Evolutionary conservation across 2,113 vertebrate genomes (phyloP).

Genomic region (Heptranchias perlo): DNA sequence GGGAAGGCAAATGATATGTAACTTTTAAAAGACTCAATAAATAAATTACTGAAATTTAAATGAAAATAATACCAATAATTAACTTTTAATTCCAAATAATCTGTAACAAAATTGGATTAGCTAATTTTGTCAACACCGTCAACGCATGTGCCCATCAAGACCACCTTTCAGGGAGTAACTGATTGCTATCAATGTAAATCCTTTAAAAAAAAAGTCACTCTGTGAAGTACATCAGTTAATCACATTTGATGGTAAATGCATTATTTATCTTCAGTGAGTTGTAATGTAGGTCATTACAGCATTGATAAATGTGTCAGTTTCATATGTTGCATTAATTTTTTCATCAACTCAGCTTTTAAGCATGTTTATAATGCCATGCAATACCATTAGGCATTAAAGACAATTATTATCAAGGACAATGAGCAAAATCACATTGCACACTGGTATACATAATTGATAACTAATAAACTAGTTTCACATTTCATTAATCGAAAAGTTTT

Average conservation of each 20-base stretch:
- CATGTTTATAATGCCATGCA: neutral
- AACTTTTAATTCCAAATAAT: neutral
- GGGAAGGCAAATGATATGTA: neutral
- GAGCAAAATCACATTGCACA: constrained; percentile 12
- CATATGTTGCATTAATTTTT: neutral
- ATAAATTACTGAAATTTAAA: neutral
- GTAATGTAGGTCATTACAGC: neutral
- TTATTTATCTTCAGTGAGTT: neutral
- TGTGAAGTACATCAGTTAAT: neutral
- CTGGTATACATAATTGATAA: neutral
- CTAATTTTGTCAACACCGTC: neutral
- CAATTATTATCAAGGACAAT: neutral
- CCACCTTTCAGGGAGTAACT: neutral
- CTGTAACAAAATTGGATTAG: neutral
- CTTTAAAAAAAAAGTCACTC: neutral
- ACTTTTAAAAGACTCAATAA: neutral
- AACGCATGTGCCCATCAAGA: neutral
- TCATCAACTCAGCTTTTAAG: neutral
- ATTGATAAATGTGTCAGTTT: neutral
- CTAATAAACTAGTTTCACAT: constrained; percentile 19
- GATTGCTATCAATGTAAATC: neutral
- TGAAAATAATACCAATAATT: neutral
- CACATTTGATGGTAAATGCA: neutral
- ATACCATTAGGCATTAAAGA: neutral
- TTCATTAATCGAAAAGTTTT: constrained; percentile 20